A percentile compares a stretch with the other conserved stretches of the same genome.
phyloP scores from a whole-genome alignment of 2,113 vertebrate genomes.

The Melanostigma gelatinosum region DNA sequence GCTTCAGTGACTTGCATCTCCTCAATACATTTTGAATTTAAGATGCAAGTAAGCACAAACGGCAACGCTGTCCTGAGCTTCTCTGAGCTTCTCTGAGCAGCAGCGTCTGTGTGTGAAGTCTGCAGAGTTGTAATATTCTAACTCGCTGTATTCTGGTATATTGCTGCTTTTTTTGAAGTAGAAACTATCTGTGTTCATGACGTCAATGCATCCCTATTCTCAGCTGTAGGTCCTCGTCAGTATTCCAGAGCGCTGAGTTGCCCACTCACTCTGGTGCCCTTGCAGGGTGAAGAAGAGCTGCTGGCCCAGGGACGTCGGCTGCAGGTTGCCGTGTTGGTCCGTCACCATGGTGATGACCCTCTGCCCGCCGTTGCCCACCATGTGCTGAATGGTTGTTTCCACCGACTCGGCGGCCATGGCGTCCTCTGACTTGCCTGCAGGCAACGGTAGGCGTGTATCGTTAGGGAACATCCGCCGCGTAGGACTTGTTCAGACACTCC shows the following conservation, averaged over 20 bases:
- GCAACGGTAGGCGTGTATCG: slow-evolving; percentile 17
- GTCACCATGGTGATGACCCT: slow-evolving; percentile 85
- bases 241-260: neutral
- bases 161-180: neutral
- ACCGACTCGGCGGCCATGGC: slow-evolving; percentile 56
- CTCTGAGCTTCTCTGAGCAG: neutral
- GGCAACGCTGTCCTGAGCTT: slow-evolving; percentile 3
- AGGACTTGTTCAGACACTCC: neutral
- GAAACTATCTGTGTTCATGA: neutral
- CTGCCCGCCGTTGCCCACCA: slow-evolving; percentile 77
- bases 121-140: neutral
- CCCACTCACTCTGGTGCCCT: slow-evolving; percentile 80
- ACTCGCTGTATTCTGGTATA: neutral
- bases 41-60: neutral
- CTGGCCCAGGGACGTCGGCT: slow-evolving; percentile 71
- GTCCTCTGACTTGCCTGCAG: slow-evolving; percentile 74
- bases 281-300: slow-evolving; percentile 83
- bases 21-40: neutral
- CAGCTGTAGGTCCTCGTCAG: neutral
- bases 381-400: slow-evolving; percentile 70
- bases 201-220: neutral
- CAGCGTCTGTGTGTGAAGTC: neutral
- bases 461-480: slow-evolving; percentile 24
- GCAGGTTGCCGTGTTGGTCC: slow-evolving; percentile 77
- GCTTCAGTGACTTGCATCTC: no score